These are phyloP conservation scores for Cheilosia vulpina DNA, from an alignment of 2,888 invertebrate species.

Conservation along the genomic window DNA sequence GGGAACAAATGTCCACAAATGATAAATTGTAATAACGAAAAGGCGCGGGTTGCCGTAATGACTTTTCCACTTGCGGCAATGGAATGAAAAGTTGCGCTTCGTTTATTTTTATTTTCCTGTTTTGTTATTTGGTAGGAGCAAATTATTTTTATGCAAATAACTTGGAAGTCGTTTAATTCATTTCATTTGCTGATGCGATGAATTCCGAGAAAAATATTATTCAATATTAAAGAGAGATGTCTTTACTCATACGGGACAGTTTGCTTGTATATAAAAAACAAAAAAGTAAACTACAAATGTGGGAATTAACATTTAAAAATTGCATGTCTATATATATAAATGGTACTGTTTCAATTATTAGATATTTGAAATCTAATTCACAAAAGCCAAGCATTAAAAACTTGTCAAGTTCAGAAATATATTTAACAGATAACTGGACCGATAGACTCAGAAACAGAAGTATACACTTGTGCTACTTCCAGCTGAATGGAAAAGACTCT, in stretches of 20 bases:
- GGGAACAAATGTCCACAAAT: slow-evolving; percentile 43
- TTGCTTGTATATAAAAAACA: not conserved
- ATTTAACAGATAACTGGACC: too few species aligned
- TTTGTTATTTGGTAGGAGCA: not conserved
- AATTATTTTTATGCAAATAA: slow-evolving; percentile 37
- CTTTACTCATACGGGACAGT: not conserved
- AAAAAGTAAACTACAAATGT: too few species aligned
- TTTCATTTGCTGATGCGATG: not conserved
- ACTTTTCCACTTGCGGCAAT: slow-evolving; percentile 34
- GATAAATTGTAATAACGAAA: slow-evolving; percentile 52
- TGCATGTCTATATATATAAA: too few species aligned
- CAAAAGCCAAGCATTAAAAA: too few species aligned
- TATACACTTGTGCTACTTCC: too few species aligned
- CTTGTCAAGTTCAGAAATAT: too few species aligned
- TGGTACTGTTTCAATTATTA: too few species aligned
- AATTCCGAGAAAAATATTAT: not conserved
- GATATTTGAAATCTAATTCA: too few species aligned
- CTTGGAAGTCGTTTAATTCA: not conserved
- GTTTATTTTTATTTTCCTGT: slow-evolving; percentile 13
- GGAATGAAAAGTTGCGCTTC: slow-evolving; percentile 7
- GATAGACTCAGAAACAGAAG: too few species aligned
- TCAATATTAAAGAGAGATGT: too few species aligned
- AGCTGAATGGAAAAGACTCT: too few species aligned
- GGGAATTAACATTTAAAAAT: too few species aligned
- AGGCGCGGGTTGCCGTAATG: slow-evolving; percentile 43